phyloP scores from a whole-genome alignment of 2,113 vertebrate species.

The Illadopsis cleaveri region DNA sequence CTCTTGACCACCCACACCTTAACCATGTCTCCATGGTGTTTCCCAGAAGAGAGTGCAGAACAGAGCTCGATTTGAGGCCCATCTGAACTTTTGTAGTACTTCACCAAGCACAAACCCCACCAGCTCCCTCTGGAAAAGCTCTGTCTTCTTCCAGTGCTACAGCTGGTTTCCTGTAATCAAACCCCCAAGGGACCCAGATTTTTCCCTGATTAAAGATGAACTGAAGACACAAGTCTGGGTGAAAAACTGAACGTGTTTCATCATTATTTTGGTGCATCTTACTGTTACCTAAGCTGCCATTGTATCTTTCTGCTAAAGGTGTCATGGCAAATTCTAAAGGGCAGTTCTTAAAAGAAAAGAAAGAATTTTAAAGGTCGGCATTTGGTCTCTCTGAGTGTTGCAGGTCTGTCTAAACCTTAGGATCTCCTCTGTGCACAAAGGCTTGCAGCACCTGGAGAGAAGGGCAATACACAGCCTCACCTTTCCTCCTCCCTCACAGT shows the following conservation, averaged over 20 bases:
- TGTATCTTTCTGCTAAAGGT: neutral
- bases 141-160: neutral
- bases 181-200: neutral
- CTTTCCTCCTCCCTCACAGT: neutral
- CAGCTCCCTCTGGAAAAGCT: neutral
- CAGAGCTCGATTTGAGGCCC: rapidly evolving
- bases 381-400: neutral
- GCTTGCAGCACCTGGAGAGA: neutral
- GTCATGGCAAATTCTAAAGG: neutral
- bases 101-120: neutral
- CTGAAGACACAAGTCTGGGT: neutral
- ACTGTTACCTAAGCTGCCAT: neutral
- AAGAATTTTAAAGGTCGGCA: rapidly evolving
- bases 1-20: neutral
- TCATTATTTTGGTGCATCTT: neutral
- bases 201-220: neutral
- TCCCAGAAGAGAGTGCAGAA: neutral
- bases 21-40: rapidly evolving
- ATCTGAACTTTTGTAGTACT: neutral
- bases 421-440: neutral
- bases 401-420: neutral
- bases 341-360: neutral
- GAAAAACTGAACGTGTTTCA: neutral
- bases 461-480: neutral
- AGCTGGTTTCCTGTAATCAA: neutral